phyloP scores from a whole-genome alignment of 1,140 invertebrate genomes.

The Bombus polaris region DNA sequence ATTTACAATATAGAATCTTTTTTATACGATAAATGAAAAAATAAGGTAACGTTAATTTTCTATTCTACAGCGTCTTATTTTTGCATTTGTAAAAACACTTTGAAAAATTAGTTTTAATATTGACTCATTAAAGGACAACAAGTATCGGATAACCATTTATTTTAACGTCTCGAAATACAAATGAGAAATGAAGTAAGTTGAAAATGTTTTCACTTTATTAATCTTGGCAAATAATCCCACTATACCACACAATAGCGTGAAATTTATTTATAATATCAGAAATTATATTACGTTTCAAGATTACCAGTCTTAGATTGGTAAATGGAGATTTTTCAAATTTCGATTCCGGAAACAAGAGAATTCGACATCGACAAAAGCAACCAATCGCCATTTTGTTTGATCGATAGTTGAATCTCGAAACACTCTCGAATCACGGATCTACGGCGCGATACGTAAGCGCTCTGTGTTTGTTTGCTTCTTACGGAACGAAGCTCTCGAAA shows the following conservation, averaged over 20 bases:
- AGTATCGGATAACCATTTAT: not conserved
- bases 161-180: not conserved
- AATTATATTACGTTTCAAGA: not conserved
- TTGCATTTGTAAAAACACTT: not conserved
- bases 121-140: not conserved
- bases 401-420: slow-evolving; percentile 69
- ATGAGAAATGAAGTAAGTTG: not conserved
- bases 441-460: slow-evolving; percentile 67
- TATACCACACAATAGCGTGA: too few relatives aligned
- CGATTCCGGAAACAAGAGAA: slow-evolving; percentile 30
- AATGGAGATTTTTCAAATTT: slow-evolving; percentile 28
- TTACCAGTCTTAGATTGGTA: too few relatives aligned
- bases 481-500: slow-evolving; percentile 58
- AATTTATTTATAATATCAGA: not conserved
- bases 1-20: not conserved
- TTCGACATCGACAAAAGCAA: slow-evolving; percentile 7
- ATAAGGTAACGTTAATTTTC: not conserved
- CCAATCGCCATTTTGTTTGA: slow-evolving; percentile 51
- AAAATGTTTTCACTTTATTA: not conserved
- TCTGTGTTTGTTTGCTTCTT: slow-evolving; percentile 74
- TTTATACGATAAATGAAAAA: not conserved
- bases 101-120: not conserved
- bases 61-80: not conserved
- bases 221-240: not conserved
- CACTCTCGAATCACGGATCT: slow-evolving; percentile 65